Base-by-base conservation (phyloP, 2,113 vertebrate species). In the Pungitius pungitius region DNA sequence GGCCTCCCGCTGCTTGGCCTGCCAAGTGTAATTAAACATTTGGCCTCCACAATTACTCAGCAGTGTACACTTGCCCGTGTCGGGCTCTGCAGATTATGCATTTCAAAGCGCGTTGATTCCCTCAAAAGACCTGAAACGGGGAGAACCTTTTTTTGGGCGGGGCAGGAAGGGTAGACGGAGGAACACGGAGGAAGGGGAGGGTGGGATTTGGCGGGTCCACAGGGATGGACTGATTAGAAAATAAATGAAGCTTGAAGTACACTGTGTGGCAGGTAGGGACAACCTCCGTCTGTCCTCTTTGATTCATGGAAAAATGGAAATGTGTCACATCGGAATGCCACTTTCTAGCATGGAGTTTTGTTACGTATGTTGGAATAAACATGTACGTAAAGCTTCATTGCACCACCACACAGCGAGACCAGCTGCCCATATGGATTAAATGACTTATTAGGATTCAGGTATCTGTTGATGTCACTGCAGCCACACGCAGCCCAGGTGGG, bases 11-110 rank as follows among this genome's bases (percentile, higher is more conserved):
- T 96, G 97, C 95, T 96, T 89, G 90, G 95, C 95, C 97, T 97
- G 97, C 96, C 96, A 96, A 95, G 95, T 97, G 96, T 97, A 97
- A 98, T 98, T 98, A 97, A 98, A 97, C 97, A 97, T 98, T 98
- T 97, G 96, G 96, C 96, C 96, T 96, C 95, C 93, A 93, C 96
- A 95, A 95, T 96, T 96, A 95, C 95, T 96, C 95, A 94, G 95
- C 96, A 95, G 95, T 94, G 93, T 94, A 95, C 95, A 96, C 96
- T 96, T 95, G 95, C 95, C 95, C 95, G 94, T 93, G 94, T 94
- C 93, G 93, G 93, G 95, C 94, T 94, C 90, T 88, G 65, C 87
- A 77, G 93, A 95, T 98, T 97, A 96, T 95, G 96, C 96, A 98
- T 97, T 97, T 97, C 96, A 97, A 97, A 97, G 96, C 95, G 94